Conservation (phyloP, 1,140 invertebrate species). For the Orussus abietinus region DNA sequence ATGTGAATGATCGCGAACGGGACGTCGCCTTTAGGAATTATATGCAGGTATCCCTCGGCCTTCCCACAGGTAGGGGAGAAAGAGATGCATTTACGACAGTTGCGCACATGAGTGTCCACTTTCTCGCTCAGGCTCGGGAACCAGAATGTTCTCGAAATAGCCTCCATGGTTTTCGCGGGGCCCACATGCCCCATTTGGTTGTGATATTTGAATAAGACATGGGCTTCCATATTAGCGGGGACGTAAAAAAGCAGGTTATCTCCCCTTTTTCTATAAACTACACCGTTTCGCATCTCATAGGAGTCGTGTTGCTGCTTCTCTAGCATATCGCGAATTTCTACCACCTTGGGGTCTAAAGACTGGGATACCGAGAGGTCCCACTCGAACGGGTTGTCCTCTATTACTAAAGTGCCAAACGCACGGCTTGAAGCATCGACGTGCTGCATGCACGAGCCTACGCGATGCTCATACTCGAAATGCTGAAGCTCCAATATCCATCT, state of each 20-base stretch:
- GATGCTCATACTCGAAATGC: conserved; percentile 19
- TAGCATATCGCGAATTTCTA: not conserved
- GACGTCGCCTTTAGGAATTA: conserved; percentile 14
- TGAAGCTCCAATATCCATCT: conserved; percentile 21
- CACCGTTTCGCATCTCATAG: not conserved
- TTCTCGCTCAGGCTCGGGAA: conserved; percentile 20
- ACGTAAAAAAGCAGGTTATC: conserved; percentile 20
- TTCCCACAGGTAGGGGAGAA: conserved; percentile 15
- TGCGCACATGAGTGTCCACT: conserved; percentile 17
- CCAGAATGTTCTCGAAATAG: conserved; percentile 25
- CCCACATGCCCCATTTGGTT: conserved; percentile 24
- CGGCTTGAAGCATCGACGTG: conserved; percentile 26
- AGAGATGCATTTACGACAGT: conserved; percentile 24
- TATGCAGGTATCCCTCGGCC: conserved; percentile 16
- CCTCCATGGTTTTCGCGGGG: conserved; percentile 19
- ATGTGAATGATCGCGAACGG: conserved; percentile 22
- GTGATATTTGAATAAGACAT: conserved; percentile 19
- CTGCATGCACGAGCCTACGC: conserved; percentile 11
- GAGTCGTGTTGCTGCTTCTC: not conserved
- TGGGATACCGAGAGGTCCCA: not conserved
- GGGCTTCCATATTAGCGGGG: conserved; percentile 19
- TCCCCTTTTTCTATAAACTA: not conserved
- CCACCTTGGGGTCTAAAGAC: not conserved
- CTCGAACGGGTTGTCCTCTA: conserved; percentile 5
- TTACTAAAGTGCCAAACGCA: conserved; percentile 7